A percentile compares a stretch with the other conserved stretches of the same genome.
Evolutionary conservation across 2,888 invertebrate genomes (phyloP).

Genomic region (Chymomyza caudatula): DNA sequence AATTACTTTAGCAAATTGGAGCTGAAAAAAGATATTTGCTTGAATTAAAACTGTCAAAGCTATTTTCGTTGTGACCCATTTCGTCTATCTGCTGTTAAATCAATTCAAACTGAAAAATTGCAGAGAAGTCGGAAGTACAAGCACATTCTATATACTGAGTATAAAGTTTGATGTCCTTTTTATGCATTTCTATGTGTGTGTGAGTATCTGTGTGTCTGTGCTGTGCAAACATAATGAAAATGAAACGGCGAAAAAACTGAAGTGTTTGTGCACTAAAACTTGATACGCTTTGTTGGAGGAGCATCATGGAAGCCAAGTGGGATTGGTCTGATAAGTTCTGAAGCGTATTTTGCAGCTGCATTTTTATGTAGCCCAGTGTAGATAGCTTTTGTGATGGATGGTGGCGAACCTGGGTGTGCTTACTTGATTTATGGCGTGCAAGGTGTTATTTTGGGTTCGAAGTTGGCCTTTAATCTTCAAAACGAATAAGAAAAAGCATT

Average conservation of each 20-base stretch:
- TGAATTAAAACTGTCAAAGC: slow-evolving; percentile 60
- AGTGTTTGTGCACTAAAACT: background rate
- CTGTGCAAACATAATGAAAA: slow-evolving; percentile 27
- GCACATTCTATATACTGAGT: background rate
- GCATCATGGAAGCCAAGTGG: background rate
- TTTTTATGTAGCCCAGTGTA: background rate
- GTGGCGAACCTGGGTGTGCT: too few relatives aligned
- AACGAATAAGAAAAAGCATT: too few relatives aligned
- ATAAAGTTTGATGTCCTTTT: slow-evolving; percentile 23
- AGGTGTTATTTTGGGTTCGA: too few relatives aligned
- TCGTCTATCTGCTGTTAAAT: slow-evolving; percentile 45
- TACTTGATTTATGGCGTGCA: too few relatives aligned
- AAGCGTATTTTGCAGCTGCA: background rate
- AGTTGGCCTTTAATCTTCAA: too few relatives aligned
- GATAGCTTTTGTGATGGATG: background rate
- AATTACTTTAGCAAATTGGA: slow-evolving; percentile 47
- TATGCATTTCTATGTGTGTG: background rate
- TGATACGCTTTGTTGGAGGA: background rate
- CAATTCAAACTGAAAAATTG: slow-evolving; percentile 56
- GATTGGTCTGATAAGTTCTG: background rate
- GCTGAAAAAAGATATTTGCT: slow-evolving; percentile 34
- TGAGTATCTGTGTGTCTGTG: background rate
- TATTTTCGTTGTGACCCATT: slow-evolving; percentile 50
- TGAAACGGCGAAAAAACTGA: slow-evolving; percentile 7
- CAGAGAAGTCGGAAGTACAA: slow-evolving; percentile 54